A percentile compares a stretch with the other conserved stretches of the same genome.
Evolutionary conservation across 2,113 vertebrate species (phyloP).

Genomic region (Thamnophis sirtalis): DNA sequence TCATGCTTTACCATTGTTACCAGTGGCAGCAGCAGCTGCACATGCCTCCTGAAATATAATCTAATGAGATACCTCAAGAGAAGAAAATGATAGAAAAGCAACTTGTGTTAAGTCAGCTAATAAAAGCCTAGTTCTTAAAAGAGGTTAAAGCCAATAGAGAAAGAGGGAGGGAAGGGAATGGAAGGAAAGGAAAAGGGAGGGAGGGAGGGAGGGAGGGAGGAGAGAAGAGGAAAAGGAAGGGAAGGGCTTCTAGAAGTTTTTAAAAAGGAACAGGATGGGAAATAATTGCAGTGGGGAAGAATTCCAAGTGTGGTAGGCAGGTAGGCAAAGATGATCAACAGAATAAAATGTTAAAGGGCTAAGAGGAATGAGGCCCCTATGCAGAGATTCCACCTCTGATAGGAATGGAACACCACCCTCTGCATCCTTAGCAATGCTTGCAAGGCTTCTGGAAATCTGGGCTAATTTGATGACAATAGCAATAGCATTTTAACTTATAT

Average conservation of each 20-base stretch:
- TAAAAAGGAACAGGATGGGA: background rate
- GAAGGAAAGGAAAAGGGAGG: background rate
- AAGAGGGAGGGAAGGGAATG: background rate
- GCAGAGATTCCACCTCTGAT: background rate
- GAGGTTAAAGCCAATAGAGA: background rate
- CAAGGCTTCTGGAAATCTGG: background rate
- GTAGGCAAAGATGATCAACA: background rate
- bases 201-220: no score
- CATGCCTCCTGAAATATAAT: background rate
- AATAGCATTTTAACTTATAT: background rate
- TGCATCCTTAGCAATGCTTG: background rate
- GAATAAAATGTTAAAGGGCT: background rate
- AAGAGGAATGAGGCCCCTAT: background rate
- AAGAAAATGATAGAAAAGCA: background rate
- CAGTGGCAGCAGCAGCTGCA: background rate
- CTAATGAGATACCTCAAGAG: background rate
- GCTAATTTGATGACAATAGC: background rate
- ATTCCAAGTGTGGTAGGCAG: background rate
- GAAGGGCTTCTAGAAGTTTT: background rate
- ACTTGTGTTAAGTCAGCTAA: background rate
- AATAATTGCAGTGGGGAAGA: background rate
- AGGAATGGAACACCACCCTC: background rate
- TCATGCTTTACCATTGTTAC: background rate
- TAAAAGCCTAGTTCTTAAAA: background rate
- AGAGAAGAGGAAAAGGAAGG: background rate